Base-by-base conservation (phyloP, 2,888 invertebrate genomes). In the Parnassius apollo region DNA sequence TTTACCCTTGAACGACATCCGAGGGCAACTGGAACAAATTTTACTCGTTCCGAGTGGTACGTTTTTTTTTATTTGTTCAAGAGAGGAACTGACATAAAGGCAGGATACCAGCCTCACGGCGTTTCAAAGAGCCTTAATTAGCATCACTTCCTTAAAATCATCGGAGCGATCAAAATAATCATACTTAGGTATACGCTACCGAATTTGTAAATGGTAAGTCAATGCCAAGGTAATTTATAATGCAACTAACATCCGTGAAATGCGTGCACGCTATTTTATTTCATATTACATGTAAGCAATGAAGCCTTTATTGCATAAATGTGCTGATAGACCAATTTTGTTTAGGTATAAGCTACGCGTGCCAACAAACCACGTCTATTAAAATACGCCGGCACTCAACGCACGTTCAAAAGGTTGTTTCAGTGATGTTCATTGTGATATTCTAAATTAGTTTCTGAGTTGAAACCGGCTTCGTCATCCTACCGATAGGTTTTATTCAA, bases 391-490 rank as follows among this genome's bases (percentile, higher is more conserved):
- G 80, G 73, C 80, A 81, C 82, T 82, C 82, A 81, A 81, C 78
- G 84, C 82, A 75, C 81, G 85, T 78, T 87, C 82, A 84, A 87
- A 83, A 86, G 85, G 77, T 79, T 82, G 87, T 88, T 88, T 87
- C 86, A 80, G 88, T 85, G 86, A 87, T 83, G 82, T 83, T 85
- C 86, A 88, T 88, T 89, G 91, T 91, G 85, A 86, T 88, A 86
- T 85, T 83, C 81, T 85, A 91, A 91, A 91, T 91, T 91, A 91
- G 91, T 91, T 91, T 91, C 88, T 75, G 79, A 86, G 78, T 75
- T 76, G 78, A 89, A 90, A 89, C 77, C 78, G 83, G 80, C 86
- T 18, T 73, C 79, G 91, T 91, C 91, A 91, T 91, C 85, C 81
- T 79, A 80, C 81, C 83, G 88, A 88, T 85, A 86, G 86, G 83